Percentiles rank a stretch among this genome's conserved stretches.
Evolutionary conservation across 2,113 vertebrate species (phyloP).

Genomic region (Bombycilla garrulus): DNA sequence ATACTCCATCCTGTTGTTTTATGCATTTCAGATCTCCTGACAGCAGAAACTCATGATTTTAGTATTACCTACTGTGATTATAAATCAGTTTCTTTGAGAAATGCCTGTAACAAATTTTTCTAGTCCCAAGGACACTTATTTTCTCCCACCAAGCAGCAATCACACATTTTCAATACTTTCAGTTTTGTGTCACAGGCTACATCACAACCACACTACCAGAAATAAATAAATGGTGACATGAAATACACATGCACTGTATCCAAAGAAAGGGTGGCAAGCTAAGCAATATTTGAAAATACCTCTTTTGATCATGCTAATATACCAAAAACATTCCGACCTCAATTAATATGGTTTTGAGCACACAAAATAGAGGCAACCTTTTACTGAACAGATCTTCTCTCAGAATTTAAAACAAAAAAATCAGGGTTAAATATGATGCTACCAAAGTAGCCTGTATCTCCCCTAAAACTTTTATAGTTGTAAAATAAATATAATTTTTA

Average conservation of each 20-base stretch:
- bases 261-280: neutral
- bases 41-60: neutral
- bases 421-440: neutral
- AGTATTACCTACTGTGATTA: neutral
- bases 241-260: neutral
- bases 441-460: neutral
- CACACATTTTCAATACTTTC: neutral
- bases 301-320: neutral
- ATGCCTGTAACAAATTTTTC: neutral
- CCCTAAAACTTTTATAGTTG: neutral
- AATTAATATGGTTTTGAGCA: neutral
- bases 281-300: neutral
- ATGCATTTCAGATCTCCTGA: neutral
- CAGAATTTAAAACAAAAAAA: neutral
- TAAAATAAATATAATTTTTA: neutral
- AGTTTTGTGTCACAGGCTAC: neutral
- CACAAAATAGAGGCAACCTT: neutral
- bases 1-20: neutral
- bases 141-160: neutral
- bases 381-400: neutral
- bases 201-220: neutral
- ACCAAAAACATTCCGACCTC: neutral
- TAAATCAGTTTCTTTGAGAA: neutral
- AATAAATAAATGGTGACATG: neutral
- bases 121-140: neutral